Evolutionary conservation across 2,888 invertebrate species (phyloP).

Genomic region (Muscina levida): DNA sequence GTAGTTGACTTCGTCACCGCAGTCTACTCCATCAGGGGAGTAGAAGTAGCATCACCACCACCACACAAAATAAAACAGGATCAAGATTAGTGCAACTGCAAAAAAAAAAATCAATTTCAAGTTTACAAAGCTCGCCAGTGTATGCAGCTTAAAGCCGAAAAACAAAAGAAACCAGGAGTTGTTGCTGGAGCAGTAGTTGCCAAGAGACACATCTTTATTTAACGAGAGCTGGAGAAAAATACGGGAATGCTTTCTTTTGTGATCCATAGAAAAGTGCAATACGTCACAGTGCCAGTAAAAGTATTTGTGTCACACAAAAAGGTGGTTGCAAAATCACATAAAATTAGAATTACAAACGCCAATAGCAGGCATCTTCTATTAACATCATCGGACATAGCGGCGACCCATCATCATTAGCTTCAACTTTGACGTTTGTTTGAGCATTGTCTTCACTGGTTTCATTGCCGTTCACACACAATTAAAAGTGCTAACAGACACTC

Average conservation of each 20-base stretch:
- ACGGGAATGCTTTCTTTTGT: slow-evolving; percentile 35
- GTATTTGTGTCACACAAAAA: slow-evolving; percentile 39
- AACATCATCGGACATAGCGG: background rate
- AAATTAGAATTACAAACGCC: background rate
- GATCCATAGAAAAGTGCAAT: slow-evolving; percentile 38
- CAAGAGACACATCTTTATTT: background rate
- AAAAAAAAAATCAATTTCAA: slow-evolving; percentile 62
- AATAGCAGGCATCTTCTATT: background rate
- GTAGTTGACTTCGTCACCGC: slow-evolving; percentile 9
- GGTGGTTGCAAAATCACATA: slow-evolving; percentile 12
- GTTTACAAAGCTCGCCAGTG: slow-evolving; percentile 51
- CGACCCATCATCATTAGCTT: slow-evolving; percentile 37
- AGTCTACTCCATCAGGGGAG: slow-evolving; percentile 12
- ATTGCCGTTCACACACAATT: slow-evolving; percentile 39
- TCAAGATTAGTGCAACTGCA: slow-evolving; percentile 62
- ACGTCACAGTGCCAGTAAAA: slow-evolving; percentile 20
- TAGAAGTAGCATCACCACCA: slow-evolving; percentile 21
- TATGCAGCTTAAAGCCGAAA: slow-evolving; percentile 33
- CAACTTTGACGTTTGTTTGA: slow-evolving; percentile 44
- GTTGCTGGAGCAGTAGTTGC: background rate
- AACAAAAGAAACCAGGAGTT: slow-evolving; percentile 8
- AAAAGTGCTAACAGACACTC: slow-evolving; percentile 15
- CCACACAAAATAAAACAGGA: slow-evolving; percentile 61
- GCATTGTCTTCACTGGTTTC: slow-evolving; percentile 37
- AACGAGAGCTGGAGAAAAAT: slow-evolving; percentile 14